Evolutionary conservation across 2,888 invertebrate genomes (phyloP).

Genomic region (Xylota sylvarum): DNA sequence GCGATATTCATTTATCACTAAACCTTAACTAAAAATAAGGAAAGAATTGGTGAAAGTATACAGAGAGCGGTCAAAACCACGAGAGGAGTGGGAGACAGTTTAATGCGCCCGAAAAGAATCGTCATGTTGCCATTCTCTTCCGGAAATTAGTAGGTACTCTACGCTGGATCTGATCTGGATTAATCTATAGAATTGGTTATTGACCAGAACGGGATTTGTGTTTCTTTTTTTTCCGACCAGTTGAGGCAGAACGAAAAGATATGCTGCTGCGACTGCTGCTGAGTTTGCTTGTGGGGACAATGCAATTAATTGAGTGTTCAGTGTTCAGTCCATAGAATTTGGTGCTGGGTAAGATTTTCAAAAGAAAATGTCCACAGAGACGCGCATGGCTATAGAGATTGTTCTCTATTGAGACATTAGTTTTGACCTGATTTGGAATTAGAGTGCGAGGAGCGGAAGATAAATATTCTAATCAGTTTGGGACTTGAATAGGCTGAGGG

Average conservation of each 20-base stretch:
- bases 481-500: slow-evolving; percentile 16
- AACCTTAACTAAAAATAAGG: slow-evolving; percentile 51
- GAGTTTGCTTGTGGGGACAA: slow-evolving; percentile 40
- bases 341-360: slow-evolving; percentile 1
- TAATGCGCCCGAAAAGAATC: slow-evolving; percentile 52
- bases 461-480: slow-evolving; percentile 58
- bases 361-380: slow-evolving; percentile 33
- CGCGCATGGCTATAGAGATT: slow-evolving; percentile 39
- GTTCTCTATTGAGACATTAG: slow-evolving; percentile 62
- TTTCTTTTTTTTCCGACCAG: slow-evolving; percentile 13
- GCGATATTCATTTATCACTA: slow-evolving; percentile 60
- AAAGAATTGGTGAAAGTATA: slow-evolving; percentile 69
- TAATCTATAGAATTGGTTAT: slow-evolving; percentile 55
- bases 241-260: slow-evolving; percentile 40
- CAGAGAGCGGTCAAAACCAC: slow-evolving; percentile 9
- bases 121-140: slow-evolving; percentile 62
- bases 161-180: slow-evolving; percentile 60
- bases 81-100: slow-evolving; percentile 48
- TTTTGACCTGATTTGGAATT: slow-evolving; percentile 71
- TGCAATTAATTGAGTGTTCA: slow-evolving; percentile 69
- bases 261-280: neutral
- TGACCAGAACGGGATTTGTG: slow-evolving; percentile 52
- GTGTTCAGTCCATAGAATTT: slow-evolving; percentile 41
- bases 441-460: slow-evolving; percentile 43
- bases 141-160: slow-evolving; percentile 56